Evolutionary conservation across 2,888 invertebrate genomes (phyloP).

Genomic region (Phymatocera aterrima): DNA sequence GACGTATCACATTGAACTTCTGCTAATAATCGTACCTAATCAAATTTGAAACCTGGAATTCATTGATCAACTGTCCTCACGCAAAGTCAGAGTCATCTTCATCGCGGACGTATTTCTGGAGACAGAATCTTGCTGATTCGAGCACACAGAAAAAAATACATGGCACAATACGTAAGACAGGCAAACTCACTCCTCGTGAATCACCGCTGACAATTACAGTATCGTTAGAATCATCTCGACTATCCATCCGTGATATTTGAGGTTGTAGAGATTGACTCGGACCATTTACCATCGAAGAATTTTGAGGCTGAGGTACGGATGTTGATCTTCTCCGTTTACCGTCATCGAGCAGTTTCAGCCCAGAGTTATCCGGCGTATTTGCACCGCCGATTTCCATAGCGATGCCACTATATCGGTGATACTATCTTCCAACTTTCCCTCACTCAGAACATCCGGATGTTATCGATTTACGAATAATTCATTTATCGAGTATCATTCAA

Average conservation of each 20-base stretch:
- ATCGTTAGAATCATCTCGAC: background rate
- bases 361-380: background rate
- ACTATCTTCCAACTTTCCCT: background rate
- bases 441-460: too few relatives aligned
- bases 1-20: too few relatives aligned
- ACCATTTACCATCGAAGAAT: background rate
- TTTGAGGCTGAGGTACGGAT: background rate
- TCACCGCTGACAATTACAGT: constrained; percentile 20
- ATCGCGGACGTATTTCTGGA: too few relatives aligned
- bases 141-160: background rate
- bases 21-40: too few relatives aligned
- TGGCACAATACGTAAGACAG: background rate
- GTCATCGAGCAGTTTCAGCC: background rate
- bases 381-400: background rate
- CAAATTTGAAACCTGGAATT: too few relatives aligned
- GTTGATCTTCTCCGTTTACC: background rate
- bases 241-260: background rate
- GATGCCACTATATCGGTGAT: background rate
- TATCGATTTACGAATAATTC: too few relatives aligned
- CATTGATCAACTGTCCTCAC: too few relatives aligned
- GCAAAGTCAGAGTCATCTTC: too few relatives aligned
- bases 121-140: too few relatives aligned
- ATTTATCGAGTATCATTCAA: background rate
- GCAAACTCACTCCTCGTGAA: constrained; percentile 15
- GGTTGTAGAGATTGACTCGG: background rate